Conservation (phyloP, 2,797 vertebrate genomes). For the Carcharodon carcharias region DNA sequence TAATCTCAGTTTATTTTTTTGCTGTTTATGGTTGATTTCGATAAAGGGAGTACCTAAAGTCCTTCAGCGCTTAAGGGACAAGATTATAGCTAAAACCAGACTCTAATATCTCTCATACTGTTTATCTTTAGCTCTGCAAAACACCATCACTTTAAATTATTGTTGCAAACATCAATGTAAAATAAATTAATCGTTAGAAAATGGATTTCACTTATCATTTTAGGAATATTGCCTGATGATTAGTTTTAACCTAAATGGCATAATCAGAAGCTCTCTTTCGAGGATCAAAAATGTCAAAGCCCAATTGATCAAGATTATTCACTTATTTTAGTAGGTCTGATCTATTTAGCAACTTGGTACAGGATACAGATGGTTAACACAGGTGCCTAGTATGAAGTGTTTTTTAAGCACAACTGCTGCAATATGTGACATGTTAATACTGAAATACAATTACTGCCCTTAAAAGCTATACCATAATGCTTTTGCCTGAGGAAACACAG, state of each 20-base stretch:
- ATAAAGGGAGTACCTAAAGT: background rate
- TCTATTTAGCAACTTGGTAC: background rate
- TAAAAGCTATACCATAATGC: background rate
- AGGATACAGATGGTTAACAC: slow-evolving; percentile 6
- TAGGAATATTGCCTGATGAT: background rate
- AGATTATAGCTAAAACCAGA: background rate
- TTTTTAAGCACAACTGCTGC: slow-evolving; percentile 11
- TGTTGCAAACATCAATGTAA: background rate
- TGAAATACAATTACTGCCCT: slow-evolving; percentile 7
- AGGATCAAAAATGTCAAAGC: background rate
- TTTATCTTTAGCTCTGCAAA: background rate
- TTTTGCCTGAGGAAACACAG: slow-evolving; percentile 39
- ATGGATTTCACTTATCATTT: background rate
- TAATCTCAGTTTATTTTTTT: background rate
- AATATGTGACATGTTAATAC: slow-evolving; percentile 26
- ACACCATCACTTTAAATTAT: background rate
- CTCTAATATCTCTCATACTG: background rate
- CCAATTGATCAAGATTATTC: background rate
- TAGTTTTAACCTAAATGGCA: background rate
- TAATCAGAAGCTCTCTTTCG: too few species aligned
- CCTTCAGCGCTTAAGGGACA: background rate
- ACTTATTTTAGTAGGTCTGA: background rate
- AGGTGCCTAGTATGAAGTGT: background rate
- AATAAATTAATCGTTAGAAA: background rate
- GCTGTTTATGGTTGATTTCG: background rate